These are phyloP conservation scores for Lymantria dispar DNA, from an alignment of 2,888 invertebrate genomes.

Conservation along the genomic window DNA sequence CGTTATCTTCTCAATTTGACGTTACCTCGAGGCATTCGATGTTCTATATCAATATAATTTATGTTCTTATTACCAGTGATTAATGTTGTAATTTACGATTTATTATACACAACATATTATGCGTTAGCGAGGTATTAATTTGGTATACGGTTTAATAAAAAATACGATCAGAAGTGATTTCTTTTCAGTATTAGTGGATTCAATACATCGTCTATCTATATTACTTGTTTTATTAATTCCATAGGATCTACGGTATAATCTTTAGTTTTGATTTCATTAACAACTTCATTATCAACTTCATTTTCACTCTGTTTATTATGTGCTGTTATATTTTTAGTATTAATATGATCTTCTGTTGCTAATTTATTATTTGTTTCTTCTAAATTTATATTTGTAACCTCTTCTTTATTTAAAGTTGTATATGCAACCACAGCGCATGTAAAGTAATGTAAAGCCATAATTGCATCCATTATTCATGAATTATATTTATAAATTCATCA, in stretches of 20 bases:
- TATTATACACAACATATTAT: constrained; percentile 37
- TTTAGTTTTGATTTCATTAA: neutral
- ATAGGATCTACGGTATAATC: neutral
- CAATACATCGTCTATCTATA: neutral
- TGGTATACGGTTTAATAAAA: neutral
- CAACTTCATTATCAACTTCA: neutral
- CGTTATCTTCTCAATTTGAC: constrained; percentile 72
- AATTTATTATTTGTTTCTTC: neutral
- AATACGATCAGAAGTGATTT: neutral
- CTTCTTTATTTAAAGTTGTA: constrained; percentile 9
- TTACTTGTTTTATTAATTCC: neutral
- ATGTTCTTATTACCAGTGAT: constrained; percentile 71
- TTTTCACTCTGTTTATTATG: neutral
- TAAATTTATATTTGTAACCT: neutral
- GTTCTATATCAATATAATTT: constrained; percentile 74
- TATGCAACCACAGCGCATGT: constrained; percentile 40
- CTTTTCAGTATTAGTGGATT: neutral
- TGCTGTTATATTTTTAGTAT: neutral
- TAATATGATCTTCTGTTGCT: neutral
- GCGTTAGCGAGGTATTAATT: constrained; percentile 27
- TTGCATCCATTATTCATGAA: constrained; percentile 36
- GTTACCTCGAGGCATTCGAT: constrained; percentile 59
- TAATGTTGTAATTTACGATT: constrained; percentile 68
- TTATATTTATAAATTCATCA: neutral
- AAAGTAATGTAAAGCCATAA: constrained; percentile 43